Percentiles rank a stretch among this genome's conserved stretches.
These are phyloP conservation scores for Etheostoma spectabile DNA, from an alignment of 2,113 vertebrate species.

Conservation along the genomic window DNA sequence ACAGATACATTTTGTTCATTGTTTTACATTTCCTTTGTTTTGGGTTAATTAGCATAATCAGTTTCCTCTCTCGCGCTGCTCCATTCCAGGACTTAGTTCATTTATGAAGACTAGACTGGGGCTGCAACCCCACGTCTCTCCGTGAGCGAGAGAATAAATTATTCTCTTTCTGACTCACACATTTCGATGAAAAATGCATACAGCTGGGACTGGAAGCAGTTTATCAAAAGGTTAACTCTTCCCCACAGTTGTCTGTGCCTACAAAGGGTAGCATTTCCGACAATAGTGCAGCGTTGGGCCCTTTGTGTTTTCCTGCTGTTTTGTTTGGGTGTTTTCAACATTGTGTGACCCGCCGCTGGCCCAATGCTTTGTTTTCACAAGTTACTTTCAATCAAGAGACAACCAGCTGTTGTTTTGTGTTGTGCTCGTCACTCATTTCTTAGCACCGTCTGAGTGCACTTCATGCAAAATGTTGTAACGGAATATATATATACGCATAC, in stretches of 20 bases:
- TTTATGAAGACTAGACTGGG: constrained; percentile 66
- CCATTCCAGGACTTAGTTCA: constrained; percentile 50
- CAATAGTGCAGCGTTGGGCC: constrained; percentile 44
- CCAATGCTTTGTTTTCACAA: constrained; percentile 64
- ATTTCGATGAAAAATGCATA: constrained; percentile 79
- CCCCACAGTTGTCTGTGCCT: constrained; percentile 68
- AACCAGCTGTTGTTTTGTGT: constrained; percentile 74
- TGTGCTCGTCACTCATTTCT: constrained; percentile 53
- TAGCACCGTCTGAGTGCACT: constrained; percentile 36
- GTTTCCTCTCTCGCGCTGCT: constrained; percentile 29
- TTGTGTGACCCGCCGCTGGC: constrained; percentile 56
- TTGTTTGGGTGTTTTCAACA: constrained; percentile 74
- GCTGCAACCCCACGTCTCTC: constrained; percentile 58
- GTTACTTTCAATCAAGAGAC: constrained; percentile 76
- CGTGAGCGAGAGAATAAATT: constrained; percentile 69
- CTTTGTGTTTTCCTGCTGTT: constrained; percentile 67
- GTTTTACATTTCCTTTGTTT: constrained; percentile 18
- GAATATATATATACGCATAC: constrained; percentile 22
- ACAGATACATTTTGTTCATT: not conserved
- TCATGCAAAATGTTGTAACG: constrained; percentile 10
- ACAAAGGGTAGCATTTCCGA: constrained; percentile 66
- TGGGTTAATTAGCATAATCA: constrained; percentile 48
- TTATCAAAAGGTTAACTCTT: constrained; percentile 82
- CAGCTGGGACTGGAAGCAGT: constrained; percentile 72
- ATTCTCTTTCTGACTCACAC: constrained; percentile 79